Evolutionary conservation across 2,888 invertebrate species (phyloP).

Genomic region (Phania funesta): DNA sequence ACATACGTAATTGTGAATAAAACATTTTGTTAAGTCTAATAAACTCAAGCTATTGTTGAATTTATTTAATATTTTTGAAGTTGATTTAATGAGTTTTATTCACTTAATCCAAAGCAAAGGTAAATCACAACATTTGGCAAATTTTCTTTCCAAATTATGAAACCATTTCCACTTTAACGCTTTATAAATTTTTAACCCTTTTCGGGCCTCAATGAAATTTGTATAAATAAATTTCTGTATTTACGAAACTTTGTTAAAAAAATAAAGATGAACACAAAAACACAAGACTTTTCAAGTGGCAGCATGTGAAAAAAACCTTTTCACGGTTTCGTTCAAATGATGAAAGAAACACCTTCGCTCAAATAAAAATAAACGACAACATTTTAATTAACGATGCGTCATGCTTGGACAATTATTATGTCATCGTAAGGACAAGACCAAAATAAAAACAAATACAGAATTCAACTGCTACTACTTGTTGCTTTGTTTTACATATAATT

Average conservation of each 20-base stretch:
- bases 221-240: constrained; percentile 1
- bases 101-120: neutral
- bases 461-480: constrained; percentile 38
- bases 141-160: constrained; percentile 7
- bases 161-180: constrained; percentile 43
- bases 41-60: neutral
- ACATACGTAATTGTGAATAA: neutral
- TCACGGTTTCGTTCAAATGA: neutral
- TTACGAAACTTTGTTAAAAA: too few relatives aligned
- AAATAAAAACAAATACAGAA: constrained; percentile 11
- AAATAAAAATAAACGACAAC: constrained; percentile 29
- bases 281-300: neutral
- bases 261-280: neutral
- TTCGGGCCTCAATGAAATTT: neutral
- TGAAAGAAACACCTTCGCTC: neutral
- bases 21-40: neutral
- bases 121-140: neutral
- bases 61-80: neutral
- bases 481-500: constrained; percentile 52
- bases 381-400: constrained; percentile 47
- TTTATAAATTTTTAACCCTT: constrained; percentile 35
- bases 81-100: neutral
- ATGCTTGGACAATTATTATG: constrained; percentile 48
- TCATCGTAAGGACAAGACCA: constrained; percentile 32
- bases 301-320: constrained; percentile 23